These are phyloP conservation scores for Ctenopoma kingsleyae DNA, from an alignment of 2,797 vertebrate genomes.

Conservation along the genomic window DNA sequence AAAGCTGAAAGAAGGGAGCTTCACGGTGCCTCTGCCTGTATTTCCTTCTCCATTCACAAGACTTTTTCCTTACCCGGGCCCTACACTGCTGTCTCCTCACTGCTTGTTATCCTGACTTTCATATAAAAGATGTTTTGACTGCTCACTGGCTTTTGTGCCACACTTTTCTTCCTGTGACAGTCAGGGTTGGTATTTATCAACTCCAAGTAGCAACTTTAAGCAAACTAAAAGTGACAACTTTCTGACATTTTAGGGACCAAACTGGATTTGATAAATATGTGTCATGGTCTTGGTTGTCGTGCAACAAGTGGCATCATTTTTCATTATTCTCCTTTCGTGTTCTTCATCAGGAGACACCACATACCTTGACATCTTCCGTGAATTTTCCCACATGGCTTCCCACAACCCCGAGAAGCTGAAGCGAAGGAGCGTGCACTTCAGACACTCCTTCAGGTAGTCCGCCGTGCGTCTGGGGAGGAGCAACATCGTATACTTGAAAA, in stretches of 20 bases:
- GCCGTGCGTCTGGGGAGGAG: background rate
- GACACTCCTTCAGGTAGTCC: slow-evolving; percentile 86
- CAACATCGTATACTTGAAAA: slow-evolving; percentile 49
- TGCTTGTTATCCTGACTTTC: slow-evolving; percentile 12
- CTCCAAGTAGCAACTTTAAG: background rate
- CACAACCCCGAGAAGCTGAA: slow-evolving; percentile 93
- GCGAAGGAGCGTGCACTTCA: slow-evolving; percentile 87
- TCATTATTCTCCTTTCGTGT: slow-evolving; percentile 1
- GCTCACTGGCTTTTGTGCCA: background rate
- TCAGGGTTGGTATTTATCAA: background rate
- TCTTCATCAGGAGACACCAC: slow-evolving; percentile 88
- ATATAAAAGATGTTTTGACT: slow-evolving; percentile 46
- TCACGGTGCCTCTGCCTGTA: slow-evolving; percentile 56
- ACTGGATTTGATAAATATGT: background rate
- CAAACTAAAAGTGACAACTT: background rate
- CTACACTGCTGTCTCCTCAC: slow-evolving; percentile 22
- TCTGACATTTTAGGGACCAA: background rate
- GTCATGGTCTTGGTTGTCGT: background rate
- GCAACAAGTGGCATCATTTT: background rate
- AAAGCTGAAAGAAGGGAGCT: slow-evolving; percentile 59
- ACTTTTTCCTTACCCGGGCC: background rate
- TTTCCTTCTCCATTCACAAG: slow-evolving; percentile 35
- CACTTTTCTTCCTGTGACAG: background rate
- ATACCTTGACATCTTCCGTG: slow-evolving; percentile 91
- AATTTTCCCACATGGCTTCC: slow-evolving; percentile 94